Base-by-base conservation (phyloP, 2,797 vertebrate genomes). In the Takifugu rubripes region DNA sequence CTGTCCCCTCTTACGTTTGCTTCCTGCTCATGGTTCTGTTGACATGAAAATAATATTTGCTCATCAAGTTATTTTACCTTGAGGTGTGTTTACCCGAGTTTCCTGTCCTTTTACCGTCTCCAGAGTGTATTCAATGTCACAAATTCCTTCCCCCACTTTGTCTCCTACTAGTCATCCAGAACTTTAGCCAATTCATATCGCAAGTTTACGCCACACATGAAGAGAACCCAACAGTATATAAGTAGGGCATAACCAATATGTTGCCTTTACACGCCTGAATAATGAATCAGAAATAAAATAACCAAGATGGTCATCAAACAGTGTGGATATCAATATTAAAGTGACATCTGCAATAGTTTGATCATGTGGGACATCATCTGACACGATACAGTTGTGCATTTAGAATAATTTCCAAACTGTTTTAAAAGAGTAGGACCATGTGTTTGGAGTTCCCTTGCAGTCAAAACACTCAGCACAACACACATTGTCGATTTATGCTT, bases 11-110 rank as follows among this genome's bases (percentile, higher is more conserved):
- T 17, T 46, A n/a, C 40, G 54, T 65, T 73, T 56, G 47, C 27
- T 10, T 71, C 25, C 25, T 29, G 21, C 50, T 64, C 25, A 7
- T 25, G 42, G 6, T 69, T 74, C 27, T 58, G 42, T 57, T 70
- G 54, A 62, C 3, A 24, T 27, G 53, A 52, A 54, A 33, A 24
- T 14, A 58, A 27, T 67, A 40, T 40, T 40, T 40, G 36, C 77
- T 59, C 72, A 77, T 67, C 36, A 31, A 1, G 54, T 50, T 66
- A 25, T 56, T 74, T 67, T 42, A 70, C 76, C 73, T 70, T 27
- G 2, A 64, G 68, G 68, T 57, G 47, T 72, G 56, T 69, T 76
- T 64, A 75, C 75, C 64, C 59, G 67, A 8, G 21, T 61, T 81
- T 60, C 70, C 61, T n/a, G 54, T 46, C 29, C 64, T 72, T 57